Evolutionary conservation across 2,888 invertebrate species (phyloP).

Genomic region (Heliconius ismenius): DNA sequence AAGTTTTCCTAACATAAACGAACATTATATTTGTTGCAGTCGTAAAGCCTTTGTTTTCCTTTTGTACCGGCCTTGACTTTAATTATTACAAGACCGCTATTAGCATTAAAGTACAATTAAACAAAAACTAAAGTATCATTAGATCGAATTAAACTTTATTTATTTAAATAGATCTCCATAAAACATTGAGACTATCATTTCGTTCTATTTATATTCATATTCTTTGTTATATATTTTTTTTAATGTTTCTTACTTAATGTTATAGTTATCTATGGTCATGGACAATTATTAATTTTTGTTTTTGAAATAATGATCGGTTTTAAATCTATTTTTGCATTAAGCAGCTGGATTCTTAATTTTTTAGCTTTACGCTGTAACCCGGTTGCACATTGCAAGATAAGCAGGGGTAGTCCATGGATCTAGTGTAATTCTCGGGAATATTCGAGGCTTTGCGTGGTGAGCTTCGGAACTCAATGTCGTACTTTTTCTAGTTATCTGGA

Average conservation of each 20-base stretch:
- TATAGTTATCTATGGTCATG: neutral
- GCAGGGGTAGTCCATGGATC: no score
- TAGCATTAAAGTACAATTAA: conserved; percentile 24
- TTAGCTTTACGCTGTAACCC: no score
- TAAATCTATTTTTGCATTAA: neutral
- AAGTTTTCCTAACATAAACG: neutral
- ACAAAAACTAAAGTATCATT: conserved; percentile 13
- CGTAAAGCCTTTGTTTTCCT: conserved; percentile 33
- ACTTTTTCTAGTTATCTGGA: no score
- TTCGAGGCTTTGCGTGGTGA: no score
- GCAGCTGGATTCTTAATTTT: neutral
- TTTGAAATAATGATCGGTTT: neutral
- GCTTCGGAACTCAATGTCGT: no score
- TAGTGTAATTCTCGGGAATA: no score
- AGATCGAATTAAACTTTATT: neutral
- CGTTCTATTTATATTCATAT: neutral
- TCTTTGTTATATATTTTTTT: neutral
- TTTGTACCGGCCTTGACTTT: conserved; percentile 31
- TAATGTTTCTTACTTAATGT: neutral
- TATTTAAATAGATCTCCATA: conserved; percentile 8
- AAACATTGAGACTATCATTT: conserved; percentile 12
- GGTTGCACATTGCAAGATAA: no score
- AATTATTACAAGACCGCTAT: conserved; percentile 29
- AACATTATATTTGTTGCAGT: conserved; percentile 14
- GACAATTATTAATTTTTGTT: neutral